These are phyloP conservation scores for Agriopis marginaria DNA, from an alignment of 2,888 invertebrate genomes.

Conservation along the genomic window DNA sequence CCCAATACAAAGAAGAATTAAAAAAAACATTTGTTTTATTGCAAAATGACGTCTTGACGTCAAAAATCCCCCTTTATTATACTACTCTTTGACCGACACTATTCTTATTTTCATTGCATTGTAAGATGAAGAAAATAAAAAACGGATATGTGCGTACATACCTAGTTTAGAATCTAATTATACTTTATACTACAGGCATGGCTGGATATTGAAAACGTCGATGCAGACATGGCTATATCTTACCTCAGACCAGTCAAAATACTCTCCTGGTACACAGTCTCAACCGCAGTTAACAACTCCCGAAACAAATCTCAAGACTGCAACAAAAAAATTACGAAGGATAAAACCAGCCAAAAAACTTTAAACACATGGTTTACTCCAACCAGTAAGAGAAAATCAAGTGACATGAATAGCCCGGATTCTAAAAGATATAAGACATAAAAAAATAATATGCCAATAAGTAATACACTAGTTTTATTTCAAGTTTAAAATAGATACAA, in stretches of 20 bases:
- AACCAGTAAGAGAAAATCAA: conserved; percentile 67
- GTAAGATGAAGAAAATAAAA: too few species aligned
- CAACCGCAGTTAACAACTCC: conserved; percentile 90
- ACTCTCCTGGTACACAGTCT: conserved; percentile 90
- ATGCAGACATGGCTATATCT: conserved; percentile 80
- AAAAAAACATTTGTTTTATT: too few species aligned
- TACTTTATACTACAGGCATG: conserved; percentile 84
- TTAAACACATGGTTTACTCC: conserved; percentile 76
- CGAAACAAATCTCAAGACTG: conserved; percentile 88
- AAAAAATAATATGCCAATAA: conserved; percentile 30
- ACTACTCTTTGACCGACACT: too few species aligned
- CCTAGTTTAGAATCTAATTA: not conserved
- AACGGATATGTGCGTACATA: not conserved
- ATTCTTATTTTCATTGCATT: too few species aligned
- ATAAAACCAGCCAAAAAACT: conserved; percentile 71
- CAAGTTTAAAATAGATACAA: not conserved
- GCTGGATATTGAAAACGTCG: conserved; percentile 87
- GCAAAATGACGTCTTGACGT: too few species aligned
- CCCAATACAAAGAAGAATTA: too few species aligned
- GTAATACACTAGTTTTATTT: conserved; percentile 28
- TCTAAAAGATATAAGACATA: conserved; percentile 53
- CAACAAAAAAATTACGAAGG: conserved; percentile 76
- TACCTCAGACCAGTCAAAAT: conserved; percentile 84
- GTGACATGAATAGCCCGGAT: conserved; percentile 46
- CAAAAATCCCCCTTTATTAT: too few species aligned